Conservation (phyloP, 2,113 vertebrate genomes). For the Zosterops pallidus region DNA sequence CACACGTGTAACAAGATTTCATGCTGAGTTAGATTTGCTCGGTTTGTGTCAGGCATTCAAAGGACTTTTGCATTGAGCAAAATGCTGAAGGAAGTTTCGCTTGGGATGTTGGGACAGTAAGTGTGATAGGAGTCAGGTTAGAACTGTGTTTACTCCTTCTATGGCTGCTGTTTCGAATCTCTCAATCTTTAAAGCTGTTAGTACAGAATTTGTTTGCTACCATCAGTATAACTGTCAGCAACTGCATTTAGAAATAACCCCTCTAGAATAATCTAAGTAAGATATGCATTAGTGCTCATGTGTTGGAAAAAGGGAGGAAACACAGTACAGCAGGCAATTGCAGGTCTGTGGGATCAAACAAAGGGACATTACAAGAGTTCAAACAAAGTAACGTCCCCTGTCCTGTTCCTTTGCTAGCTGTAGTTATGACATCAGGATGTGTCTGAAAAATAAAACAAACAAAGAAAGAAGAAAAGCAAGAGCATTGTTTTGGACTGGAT, state of each 20-base stretch:
- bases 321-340: not conserved
- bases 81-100: not conserved
- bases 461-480: not conserved
- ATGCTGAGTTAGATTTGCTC: not conserved
- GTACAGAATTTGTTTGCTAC: not conserved
- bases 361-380: not conserved
- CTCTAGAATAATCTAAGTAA: not conserved
- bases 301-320: not conserved
- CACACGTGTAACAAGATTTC: not conserved
- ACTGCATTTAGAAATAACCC: not conserved
- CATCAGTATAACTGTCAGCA: not conserved
- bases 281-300: not conserved
- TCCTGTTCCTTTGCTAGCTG: not conserved
- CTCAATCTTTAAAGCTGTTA: not conserved
- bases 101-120: not conserved
- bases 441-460: not conserved
- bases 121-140: not conserved
- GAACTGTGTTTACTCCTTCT: not conserved
- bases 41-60: not conserved
- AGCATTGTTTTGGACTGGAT: constrained; percentile 15
- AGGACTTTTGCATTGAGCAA: not conserved
- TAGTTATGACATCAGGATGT: not conserved
- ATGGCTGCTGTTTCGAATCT: not conserved
- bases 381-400: not conserved
- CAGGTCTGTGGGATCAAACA: not conserved